phyloP scores from a whole-genome alignment of 2,888 invertebrate species.

The Drosophila nigricruria region DNA sequence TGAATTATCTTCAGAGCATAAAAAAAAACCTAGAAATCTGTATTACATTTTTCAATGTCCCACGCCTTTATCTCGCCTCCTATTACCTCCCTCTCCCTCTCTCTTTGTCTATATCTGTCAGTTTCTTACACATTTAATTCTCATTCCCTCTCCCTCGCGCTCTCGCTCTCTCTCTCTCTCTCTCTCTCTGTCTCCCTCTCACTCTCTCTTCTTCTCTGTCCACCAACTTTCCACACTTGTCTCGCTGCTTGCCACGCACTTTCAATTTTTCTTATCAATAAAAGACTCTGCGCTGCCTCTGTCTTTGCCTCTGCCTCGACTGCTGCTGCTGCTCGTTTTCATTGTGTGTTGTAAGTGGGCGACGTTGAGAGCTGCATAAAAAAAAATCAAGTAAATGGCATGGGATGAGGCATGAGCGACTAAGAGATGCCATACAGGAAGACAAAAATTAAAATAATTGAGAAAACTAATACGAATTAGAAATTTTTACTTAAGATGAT shows the following conservation, averaged over 20 bases:
- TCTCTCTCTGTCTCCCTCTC: no score
- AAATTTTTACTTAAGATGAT: no score
- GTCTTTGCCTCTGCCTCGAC: neutral
- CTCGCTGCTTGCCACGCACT: slow-evolving; percentile 60
- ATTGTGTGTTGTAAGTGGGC: slow-evolving; percentile 69
- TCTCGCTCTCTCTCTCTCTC: neutral
- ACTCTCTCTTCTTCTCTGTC: neutral
- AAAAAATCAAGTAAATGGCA: slow-evolving; percentile 5
- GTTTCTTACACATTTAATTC: slow-evolving; percentile 1
- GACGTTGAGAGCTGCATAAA: slow-evolving; percentile 29
- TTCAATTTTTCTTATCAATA: slow-evolving; percentile 76
- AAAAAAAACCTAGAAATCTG: slow-evolving; percentile 10
- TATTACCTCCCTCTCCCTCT: neutral
- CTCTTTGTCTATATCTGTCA: neutral
- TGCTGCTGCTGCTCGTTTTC: slow-evolving; percentile 17
- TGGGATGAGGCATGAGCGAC: neutral
- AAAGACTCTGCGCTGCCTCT: slow-evolving; percentile 39
- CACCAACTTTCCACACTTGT: slow-evolving; percentile 24
- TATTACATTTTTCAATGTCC: slow-evolving; percentile 1
- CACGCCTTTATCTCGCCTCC: slow-evolving; percentile 15
- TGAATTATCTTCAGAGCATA: neutral
- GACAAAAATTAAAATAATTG: neutral
- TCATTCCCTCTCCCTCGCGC: neutral
- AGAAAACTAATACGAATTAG: no score
- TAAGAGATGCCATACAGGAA: neutral